Evolutionary conservation across 2,888 invertebrate genomes (phyloP), one percentile per base, ranked within the genome.

Genomic region (Axea sp.): DNA sequence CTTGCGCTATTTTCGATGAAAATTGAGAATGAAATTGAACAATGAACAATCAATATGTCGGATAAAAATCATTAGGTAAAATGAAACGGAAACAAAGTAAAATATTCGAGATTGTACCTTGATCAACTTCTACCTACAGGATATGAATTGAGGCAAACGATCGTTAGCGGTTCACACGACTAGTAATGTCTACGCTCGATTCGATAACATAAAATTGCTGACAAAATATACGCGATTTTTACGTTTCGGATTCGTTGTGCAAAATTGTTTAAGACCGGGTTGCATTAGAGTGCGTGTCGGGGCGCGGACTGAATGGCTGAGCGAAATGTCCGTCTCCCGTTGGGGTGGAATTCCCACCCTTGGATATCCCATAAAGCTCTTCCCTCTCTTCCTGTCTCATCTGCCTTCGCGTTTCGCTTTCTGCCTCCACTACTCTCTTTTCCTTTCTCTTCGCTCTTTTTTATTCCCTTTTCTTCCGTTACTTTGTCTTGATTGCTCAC

Each of bases 261-360:
- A 24, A 49, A 41, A 15, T 33, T 15, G 4, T 2, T 17, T 45
- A 39, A 17, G 15, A 12, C 55, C 41, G 45, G 17, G 65, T 14
- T 71, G 65, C 69, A 60, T 53, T 59, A 51, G 55, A 53, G 47
- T 75, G 75, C 69, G 65, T 75, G 71, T 75, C 67, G 67, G 75
- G 75, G 75, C 75, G 75, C 75, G 75, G 75, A 75, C 75, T 75
- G 75, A 75, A 75, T 65, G 69, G 71, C 71, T 65, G 41, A 55
- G 60, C 41, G 73, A 57, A 71, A 65, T 67, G 69, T 71, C 49
- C 64, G 69, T 75, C 75, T 74, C 71, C 49, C 55, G 75, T 67
- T 47, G 60, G 75, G 75, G 75, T 69, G 71, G 71, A 41, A 69
- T 75, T 74, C 71, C 75, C 75, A 75, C 75, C 75, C 71, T 60